These are phyloP conservation scores for Nymphicus hollandicus DNA, from an alignment of 2,113 vertebrate genomes.

Conservation along the genomic window DNA sequence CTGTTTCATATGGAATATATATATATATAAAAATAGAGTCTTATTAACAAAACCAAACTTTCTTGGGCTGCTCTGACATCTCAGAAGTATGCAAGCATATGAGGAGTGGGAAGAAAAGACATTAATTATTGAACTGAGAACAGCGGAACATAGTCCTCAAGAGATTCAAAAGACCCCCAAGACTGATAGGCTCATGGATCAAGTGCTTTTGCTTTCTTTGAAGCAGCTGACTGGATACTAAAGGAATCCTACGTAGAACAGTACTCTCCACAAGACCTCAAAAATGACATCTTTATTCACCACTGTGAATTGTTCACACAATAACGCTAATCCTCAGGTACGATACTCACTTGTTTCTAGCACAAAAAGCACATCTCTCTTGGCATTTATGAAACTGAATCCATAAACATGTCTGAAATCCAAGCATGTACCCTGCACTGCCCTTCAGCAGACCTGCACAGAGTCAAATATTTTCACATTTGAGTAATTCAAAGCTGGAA, in stretches of 20 bases:
- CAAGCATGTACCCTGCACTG: neutral
- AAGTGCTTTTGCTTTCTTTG: neutral
- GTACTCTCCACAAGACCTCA: neutral
- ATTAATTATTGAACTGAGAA: slow-evolving; percentile 50
- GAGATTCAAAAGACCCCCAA: slow-evolving; percentile 29
- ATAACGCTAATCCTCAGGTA: neutral
- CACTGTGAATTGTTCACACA: neutral
- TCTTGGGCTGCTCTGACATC: neutral
- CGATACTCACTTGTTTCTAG: neutral
- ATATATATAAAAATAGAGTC: neutral
- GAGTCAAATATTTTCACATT: neutral
- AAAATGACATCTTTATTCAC: neutral
- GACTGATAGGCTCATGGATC: neutral
- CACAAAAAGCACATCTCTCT: neutral
- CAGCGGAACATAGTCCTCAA: neutral
- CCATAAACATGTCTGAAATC: neutral
- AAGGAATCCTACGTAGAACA: neutral
- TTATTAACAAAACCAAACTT: neutral
- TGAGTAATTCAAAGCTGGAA: neutral
- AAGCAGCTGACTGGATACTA: neutral
- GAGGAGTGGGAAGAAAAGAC: neutral
- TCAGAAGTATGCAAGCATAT: neutral
- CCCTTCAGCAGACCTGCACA: neutral
- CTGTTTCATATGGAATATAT: neutral
- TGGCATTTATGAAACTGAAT: neutral